phyloP scores from a whole-genome alignment of 2,797 vertebrate genomes.

The Orientallactaga sibirica region DNA sequence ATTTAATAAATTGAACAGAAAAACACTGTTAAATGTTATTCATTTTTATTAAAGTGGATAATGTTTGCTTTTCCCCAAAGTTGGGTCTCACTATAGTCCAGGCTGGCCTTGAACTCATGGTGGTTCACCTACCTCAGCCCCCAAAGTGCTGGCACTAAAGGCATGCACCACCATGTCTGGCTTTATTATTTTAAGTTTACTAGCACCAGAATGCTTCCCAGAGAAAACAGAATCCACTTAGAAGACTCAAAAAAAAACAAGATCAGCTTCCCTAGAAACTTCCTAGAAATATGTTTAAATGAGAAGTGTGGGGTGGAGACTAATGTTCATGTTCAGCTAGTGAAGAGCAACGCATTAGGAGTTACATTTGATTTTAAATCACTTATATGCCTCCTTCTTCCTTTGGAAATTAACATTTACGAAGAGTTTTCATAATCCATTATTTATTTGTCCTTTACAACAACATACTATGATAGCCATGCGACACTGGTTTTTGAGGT shows the following conservation, averaged over 20 bases:
- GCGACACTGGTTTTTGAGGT: constrained; percentile 18
- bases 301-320: background rate
- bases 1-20: constrained; percentile 19
- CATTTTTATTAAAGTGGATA: constrained; percentile 26
- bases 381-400: background rate
- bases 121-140: no score
- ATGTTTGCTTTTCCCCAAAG: background rate
- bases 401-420: constrained; percentile 54
- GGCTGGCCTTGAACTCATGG: no score
- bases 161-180: no score
- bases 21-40: constrained; percentile 10
- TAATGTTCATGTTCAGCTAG: constrained; percentile 29
- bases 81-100: no score
- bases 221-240: constrained; percentile 24
- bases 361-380: constrained; percentile 37
- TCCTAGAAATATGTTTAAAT: constrained; percentile 52
- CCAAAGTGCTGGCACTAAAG: no score
- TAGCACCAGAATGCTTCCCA: constrained; percentile 42
- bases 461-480: background rate
- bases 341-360: constrained; percentile 13
- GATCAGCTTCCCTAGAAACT: constrained; percentile 38
- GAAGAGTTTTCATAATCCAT: constrained; percentile 21
- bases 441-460: constrained; percentile 52
- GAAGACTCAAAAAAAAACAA: constrained; percentile 49
- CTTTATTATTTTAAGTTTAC: background rate